Evolutionary conservation across 2,888 invertebrate species (phyloP).

Genomic region (Drosophila bunnanda): DNA sequence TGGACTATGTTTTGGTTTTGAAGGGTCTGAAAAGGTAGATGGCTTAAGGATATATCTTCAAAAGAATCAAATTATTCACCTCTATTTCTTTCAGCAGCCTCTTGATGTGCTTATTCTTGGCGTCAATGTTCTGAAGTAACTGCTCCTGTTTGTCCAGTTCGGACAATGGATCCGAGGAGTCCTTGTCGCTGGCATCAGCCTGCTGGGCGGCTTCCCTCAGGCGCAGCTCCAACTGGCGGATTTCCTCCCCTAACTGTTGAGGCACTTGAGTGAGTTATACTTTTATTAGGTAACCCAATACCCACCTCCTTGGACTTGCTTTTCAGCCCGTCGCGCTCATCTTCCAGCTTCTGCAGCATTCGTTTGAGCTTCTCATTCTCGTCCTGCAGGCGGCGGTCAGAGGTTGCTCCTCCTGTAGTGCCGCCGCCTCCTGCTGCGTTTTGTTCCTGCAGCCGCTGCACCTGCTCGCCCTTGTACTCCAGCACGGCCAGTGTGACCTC

Average conservation of each 20-base stretch:
- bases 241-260: constrained; percentile 81
- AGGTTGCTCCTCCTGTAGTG: constrained; percentile 5
- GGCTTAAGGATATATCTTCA: not conserved
- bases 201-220: constrained; percentile 76
- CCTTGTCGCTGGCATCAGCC: constrained; percentile 83
- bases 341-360: constrained; percentile 81
- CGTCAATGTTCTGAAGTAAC: constrained; percentile 85
- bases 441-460: constrained; percentile 60
- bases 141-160: constrained; percentile 86
- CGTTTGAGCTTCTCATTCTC: constrained; percentile 83
- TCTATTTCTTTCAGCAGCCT: constrained; percentile 90
- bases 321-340: constrained; percentile 76
- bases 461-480: constrained; percentile 82
- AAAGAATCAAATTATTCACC: constrained; percentile 84
- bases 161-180: constrained; percentile 86
- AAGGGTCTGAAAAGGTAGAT: constrained; percentile 61
- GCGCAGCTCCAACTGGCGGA: constrained; percentile 77
- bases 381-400: constrained; percentile 72
- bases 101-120: constrained; percentile 92
- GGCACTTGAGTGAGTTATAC: not conserved
- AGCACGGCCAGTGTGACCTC: constrained; percentile 81
- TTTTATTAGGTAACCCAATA: not conserved
- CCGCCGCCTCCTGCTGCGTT: constrained; percentile 21
- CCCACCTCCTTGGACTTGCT: constrained; percentile 79
- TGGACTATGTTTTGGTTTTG: constrained; percentile 83